Percentiles rank a stretch among this genome's conserved stretches.
Conservation (phyloP, 2,797 vertebrate genomes). For the Melanotaenia boesemani region DNA sequence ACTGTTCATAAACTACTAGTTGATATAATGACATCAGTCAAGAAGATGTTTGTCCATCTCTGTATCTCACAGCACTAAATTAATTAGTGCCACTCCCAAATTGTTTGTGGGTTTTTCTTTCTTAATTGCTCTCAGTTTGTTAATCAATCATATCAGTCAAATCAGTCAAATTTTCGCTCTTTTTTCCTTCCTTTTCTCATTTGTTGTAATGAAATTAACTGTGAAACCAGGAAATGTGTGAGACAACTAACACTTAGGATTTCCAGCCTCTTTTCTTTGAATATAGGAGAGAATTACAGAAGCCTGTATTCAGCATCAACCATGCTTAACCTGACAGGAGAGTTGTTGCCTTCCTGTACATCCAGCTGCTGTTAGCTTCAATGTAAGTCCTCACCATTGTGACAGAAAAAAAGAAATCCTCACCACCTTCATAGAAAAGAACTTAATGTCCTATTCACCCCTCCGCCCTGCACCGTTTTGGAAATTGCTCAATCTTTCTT, state of each 20-base stretch:
- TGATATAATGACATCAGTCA: not conserved
- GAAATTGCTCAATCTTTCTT: slow-evolving; percentile 97
- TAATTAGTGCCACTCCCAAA: not conserved
- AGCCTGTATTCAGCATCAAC: slow-evolving; percentile 86
- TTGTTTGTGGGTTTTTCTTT: not conserved
- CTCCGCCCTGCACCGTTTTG: slow-evolving; percentile 83
- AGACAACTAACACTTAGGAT: slow-evolving; percentile 78
- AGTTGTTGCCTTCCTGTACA: slow-evolving; percentile 89
- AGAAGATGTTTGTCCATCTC: not conserved
- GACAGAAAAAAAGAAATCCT: slow-evolving; percentile 89
- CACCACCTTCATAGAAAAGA: slow-evolving; percentile 93
- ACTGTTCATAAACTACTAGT: not conserved
- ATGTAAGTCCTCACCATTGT: slow-evolving; percentile 88
- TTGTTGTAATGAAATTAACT: slow-evolving; percentile 1
- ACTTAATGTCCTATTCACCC: slow-evolving; percentile 98
- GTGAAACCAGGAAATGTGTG: slow-evolving; percentile 57
- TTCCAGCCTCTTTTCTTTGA: slow-evolving; percentile 85
- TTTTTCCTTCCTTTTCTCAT: not conserved
- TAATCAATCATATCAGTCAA: not conserved
- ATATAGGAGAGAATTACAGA: slow-evolving; percentile 89
- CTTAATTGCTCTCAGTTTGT: not conserved
- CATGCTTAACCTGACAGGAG: slow-evolving; percentile 90
- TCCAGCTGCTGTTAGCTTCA: slow-evolving; percentile 89
- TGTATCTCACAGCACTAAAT: not conserved
- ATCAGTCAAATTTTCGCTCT: not conserved